Evolutionary conservation across 2,797 vertebrate genomes (phyloP), one percentile per base, ranked within the genome.

Genomic region (Stomatorhinus walkeri): DNA sequence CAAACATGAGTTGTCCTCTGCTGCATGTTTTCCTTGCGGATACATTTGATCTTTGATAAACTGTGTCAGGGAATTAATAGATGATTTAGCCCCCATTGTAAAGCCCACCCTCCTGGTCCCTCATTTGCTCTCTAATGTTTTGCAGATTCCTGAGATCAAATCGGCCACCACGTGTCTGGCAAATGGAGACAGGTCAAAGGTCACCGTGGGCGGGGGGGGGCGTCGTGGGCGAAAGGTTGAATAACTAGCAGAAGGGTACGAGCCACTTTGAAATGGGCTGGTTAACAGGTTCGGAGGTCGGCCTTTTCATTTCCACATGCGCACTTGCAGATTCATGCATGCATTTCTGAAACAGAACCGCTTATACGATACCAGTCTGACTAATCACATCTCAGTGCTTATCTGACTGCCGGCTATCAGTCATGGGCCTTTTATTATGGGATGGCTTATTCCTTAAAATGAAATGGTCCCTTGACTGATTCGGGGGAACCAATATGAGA

Each of bases 171-270:
- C 87, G 93, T 93, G 93, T 56, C 95, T 93, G 94, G 94, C 93
- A 96, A 97, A 97, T 94, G 96, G 93, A 94, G 94, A 92, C 89
- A 94, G 96, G 95, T 94, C 96, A 96, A 95, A 95, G 96, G 94
- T 97, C 95, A 96, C 92, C 91, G 90, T 94, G 87, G 91, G 93
- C 92, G 95, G 92, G 93, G 36, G 28, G 36, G 92, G 95, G 92
- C 93, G 92, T 92, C 93, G 91, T 93, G 94, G 96, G 96, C 96
- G 96, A 97, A 96, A 97, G 96, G 95, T 94, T 97, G 96, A 97
- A 95, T 95, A 96, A 97, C 95, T 96, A 94, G 91, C 95, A 97
- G 95, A 93, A 94, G 95, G 94, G 94, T 95, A 95, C 94, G 94
- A 93, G 91, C 93, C 92, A 10, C 92, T 94, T 95, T 95, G 93